Base-by-base conservation (phyloP, 2,113 vertebrate species). In the Vidua chalybeata region DNA sequence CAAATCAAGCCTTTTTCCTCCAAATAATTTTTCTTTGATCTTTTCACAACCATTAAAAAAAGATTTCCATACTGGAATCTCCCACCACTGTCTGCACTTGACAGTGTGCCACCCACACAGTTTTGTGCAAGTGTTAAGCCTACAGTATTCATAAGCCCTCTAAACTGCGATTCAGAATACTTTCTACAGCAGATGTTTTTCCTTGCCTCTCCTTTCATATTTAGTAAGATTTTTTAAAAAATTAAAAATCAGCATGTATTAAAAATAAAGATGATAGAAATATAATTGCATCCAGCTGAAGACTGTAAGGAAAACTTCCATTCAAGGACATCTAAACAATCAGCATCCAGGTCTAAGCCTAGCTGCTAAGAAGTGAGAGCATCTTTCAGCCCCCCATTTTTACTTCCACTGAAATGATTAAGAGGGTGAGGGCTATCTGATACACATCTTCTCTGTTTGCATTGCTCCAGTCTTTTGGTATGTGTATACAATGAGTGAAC, bases 131-230 rank as follows among this genome's bases (percentile, higher is more conserved):
- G 62, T 68, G 37, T 84, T 85, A 97, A 95, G 48, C 84, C 88
- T 87, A 91, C 51, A 41, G 31, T 72, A 94, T 73, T 95, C 93
- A 79, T 33, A 64, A 92, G 14, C 22, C 79, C 58, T 87, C 49
- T 52, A 84, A 90, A 94, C 27, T 89, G 66, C 16, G 23, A 76
- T 92, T 92, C 77, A 90, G 51, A 88, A 46, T 83, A 82, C 87
- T 93, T 83, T 93, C 56, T 85, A 77, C 41, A 93, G 69, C 91
- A 96, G 87, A 93, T 90, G 86, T 94, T 96, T 71, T 94, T 93
- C 66, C 55, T 97, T 92, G 59, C 33, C 81, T 94, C 89, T 93
- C 30, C 46, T 91, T 68, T 94, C 87, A 94, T 92, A 92, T 63
- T 91, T 93, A 95, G 76, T 39, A 90, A 92, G 54, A 87, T 66